Percentiles rank a stretch among this genome's conserved stretches.
Evolutionary conservation across 92 coral and sea anemone species (phyloP).

Genomic region (Paragorgia papillata): DNA sequence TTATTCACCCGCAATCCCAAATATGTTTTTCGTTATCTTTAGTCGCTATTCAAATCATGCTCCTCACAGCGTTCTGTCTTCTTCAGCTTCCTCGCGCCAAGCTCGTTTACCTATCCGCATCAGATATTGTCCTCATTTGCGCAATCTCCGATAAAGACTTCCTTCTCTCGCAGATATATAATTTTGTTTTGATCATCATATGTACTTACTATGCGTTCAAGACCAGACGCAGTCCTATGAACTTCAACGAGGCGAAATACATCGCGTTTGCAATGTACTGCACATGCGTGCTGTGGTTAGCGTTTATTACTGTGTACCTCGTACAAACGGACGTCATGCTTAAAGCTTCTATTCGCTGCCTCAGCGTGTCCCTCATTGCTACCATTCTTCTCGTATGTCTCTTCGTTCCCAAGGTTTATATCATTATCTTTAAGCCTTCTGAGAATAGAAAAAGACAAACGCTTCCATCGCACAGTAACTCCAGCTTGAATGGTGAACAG

Average conservation of each 20-base stretch:
- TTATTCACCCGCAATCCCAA: conserved; percentile 95
- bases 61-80: conserved; percentile 72
- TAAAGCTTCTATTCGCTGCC: conserved; percentile 72
- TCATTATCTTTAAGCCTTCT: conserved; percentile 80
- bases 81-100: conserved; percentile 74
- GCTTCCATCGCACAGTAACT: conserved; percentile 77
- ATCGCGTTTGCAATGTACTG: conserved; percentile 99
- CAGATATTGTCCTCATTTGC: conserved; percentile 77
- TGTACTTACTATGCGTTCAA: conserved; percentile 97
- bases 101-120: conserved; percentile 64
- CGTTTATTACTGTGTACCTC: conserved; percentile 84
- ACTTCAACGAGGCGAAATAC: conserved; percentile 96
- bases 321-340: conserved; percentile 72
- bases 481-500: conserved; percentile 67
- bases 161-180: conserved; percentile 93
- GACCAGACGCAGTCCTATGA: conserved; percentile 93
- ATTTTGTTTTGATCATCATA: conserved; percentile 83
- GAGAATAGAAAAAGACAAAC: conserved; percentile 80
- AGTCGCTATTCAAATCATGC: conserved; percentile 82
- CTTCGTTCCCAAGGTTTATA: conserved; percentile 91
- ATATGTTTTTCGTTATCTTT: conserved; percentile 77
- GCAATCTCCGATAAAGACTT: conserved; percentile 82
- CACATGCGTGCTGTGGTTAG: conserved; percentile 91
- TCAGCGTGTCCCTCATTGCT: conserved; percentile 88
- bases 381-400: conserved; percentile 83